These are phyloP conservation scores for Scomber colias DNA, from an alignment of 2,113 vertebrate species.

Conservation along the genomic window DNA sequence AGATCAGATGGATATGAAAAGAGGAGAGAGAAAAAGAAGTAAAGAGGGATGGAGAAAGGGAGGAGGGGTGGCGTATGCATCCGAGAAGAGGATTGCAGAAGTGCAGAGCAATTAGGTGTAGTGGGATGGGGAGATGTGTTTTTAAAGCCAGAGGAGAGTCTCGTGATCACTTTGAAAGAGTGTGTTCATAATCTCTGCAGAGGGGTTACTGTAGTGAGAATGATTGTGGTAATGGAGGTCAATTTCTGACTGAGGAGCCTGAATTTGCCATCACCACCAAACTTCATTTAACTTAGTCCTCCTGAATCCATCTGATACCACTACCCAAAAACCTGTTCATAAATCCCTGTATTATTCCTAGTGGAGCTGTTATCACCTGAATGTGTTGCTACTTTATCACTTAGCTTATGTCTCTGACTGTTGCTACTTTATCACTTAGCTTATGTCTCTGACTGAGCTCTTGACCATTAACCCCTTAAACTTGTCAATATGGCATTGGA, in stretches of 20 bases:
- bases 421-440: slow-evolving; percentile 54
- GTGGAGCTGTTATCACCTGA: slow-evolving; percentile 49
- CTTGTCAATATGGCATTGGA: slow-evolving; percentile 58
- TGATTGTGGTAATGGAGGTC: slow-evolving; percentile 67
- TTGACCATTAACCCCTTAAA: slow-evolving; percentile 70
- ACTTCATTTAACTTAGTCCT: slow-evolving; percentile 52
- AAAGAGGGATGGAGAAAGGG: slow-evolving; percentile 28
- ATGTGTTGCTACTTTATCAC: slow-evolving; percentile 57
- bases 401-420: slow-evolving; percentile 47
- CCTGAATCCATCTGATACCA: slow-evolving; percentile 55
- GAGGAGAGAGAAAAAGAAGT: slow-evolving; percentile 40
- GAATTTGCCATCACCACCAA: slow-evolving; percentile 30
- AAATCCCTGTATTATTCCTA: slow-evolving; percentile 60
- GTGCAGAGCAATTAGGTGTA: slow-evolving; percentile 69
- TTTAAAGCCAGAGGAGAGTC: slow-evolving; percentile 63
- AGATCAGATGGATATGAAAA: slow-evolving; percentile 65
- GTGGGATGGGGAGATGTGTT: slow-evolving; percentile 57
- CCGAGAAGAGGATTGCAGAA: slow-evolving; percentile 50
- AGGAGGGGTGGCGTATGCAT: background rate
- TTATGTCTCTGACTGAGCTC: slow-evolving; percentile 59
- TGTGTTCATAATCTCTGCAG: slow-evolving; percentile 60
- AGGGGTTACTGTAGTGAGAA: slow-evolving; percentile 52
- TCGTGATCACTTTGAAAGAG: slow-evolving; percentile 68
- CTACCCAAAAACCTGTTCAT: slow-evolving; percentile 9
- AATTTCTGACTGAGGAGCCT: slow-evolving; percentile 43